Percentiles rank a stretch among this genome's conserved stretches.
Evolutionary conservation across 1,140 invertebrate species (phyloP).

Genomic region (Eriocheir sinensis): DNA sequence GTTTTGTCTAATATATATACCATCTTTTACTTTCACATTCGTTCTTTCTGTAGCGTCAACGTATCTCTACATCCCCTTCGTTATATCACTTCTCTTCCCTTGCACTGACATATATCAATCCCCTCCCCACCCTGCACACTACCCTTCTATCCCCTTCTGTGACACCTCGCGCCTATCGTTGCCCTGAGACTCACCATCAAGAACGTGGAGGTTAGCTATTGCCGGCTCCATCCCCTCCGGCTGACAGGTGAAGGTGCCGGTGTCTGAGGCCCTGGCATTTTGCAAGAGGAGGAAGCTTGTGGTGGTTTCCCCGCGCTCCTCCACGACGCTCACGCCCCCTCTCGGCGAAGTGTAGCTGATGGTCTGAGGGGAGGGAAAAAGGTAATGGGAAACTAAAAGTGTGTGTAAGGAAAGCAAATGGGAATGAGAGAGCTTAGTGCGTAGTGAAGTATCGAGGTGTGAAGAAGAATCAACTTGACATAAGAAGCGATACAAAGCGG

Average conservation of each 20-base stretch:
- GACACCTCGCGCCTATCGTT: background rate
- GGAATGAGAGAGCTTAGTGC: background rate
- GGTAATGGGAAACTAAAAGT: background rate
- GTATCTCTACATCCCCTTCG: background rate
- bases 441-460: background rate
- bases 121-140: background rate
- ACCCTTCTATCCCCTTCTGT: background rate
- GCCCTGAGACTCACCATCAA: slow-evolving; percentile 88
- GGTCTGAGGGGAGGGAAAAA: slow-evolving; percentile 71
- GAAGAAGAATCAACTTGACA: background rate
- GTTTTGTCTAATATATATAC: too few species aligned
- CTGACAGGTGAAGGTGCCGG: slow-evolving; percentile 90
- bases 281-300: slow-evolving; percentile 94
- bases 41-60: too few species aligned
- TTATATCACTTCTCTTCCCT: background rate
- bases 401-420: background rate
- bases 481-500: background rate
- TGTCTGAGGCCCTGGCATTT: slow-evolving; percentile 91
- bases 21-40: too few species aligned
- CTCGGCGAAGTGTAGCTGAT: slow-evolving; percentile 81
- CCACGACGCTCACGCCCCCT: slow-evolving; percentile 92
- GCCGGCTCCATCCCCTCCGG: slow-evolving; percentile 85
- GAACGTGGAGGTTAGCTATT: slow-evolving; percentile 94
- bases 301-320: slow-evolving; percentile 93
- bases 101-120: background rate